Conservation (phyloP, 2,888 invertebrate species). For the Cynaeus angustus region DNA sequence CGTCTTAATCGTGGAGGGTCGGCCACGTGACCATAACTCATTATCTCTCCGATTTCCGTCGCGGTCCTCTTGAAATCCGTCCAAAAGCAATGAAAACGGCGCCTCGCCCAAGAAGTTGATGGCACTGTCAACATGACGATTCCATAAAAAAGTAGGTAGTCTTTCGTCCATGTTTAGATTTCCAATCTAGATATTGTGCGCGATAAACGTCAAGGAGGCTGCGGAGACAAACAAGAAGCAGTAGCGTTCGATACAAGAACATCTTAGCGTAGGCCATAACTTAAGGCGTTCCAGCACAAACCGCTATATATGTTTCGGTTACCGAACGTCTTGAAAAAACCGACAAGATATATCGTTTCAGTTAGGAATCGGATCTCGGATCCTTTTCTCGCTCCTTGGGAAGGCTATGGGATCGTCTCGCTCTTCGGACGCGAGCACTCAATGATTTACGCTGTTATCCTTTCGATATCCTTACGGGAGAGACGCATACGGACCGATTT, state of each 20-base stretch:
- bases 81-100: too few relatives aligned
- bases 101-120: neutral
- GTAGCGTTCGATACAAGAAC: conserved; percentile 58
- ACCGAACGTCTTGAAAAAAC: conserved; percentile 67
- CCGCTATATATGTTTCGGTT: conserved; percentile 72
- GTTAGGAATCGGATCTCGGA: conserved; percentile 61
- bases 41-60: too few relatives aligned
- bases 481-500: conserved; percentile 51
- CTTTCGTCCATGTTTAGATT: conserved; percentile 38
- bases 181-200: conserved; percentile 42
- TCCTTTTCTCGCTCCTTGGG: conserved; percentile 48
- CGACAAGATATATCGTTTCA: conserved; percentile 67
- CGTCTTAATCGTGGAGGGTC: too few relatives aligned
- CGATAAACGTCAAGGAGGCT: conserved; percentile 44
- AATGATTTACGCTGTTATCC: conserved; percentile 55
- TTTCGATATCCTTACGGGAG: conserved; percentile 51
- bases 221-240: conserved; percentile 53
- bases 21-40: too few relatives aligned
- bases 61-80: too few relatives aligned
- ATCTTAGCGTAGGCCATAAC: conserved; percentile 65
- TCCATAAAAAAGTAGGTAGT: conserved; percentile 28
- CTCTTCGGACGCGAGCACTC: conserved; percentile 51
- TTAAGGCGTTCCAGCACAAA: conserved; percentile 68
- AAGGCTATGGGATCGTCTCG: conserved; percentile 42
- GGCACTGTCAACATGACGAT: conserved; percentile 6